Conservation (phyloP, 2,113 vertebrate genomes). For the Psettodes erumei region DNA sequence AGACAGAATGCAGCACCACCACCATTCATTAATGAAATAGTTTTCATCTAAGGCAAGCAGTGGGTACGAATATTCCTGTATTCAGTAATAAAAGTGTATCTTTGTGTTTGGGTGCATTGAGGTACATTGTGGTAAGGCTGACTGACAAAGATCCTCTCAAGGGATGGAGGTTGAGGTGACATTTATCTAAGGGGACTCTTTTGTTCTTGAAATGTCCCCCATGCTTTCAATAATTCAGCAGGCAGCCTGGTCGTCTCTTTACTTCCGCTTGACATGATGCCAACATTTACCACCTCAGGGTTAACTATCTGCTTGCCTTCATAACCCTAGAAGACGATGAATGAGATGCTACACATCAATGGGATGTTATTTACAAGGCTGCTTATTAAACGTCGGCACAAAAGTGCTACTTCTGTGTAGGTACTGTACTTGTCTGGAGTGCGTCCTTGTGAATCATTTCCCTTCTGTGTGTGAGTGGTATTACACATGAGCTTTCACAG, state of each 20-base stretch:
- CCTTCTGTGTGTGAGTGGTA: neutral
- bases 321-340: neutral
- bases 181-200: constrained; percentile 71
- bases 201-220: constrained; percentile 70
- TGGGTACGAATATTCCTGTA: constrained; percentile 26
- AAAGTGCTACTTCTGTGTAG: neutral
- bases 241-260: constrained; percentile 52
- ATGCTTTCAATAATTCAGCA: constrained; percentile 77
- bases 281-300: constrained; percentile 46
- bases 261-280: constrained; percentile 47
- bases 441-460: neutral
- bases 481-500: neutral
- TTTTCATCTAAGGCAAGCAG: constrained; percentile 67
- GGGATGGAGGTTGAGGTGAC: constrained; percentile 59
- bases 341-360: neutral
- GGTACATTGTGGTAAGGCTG: constrained; percentile 61
- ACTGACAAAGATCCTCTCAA: constrained; percentile 60
- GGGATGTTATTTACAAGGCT: constrained; percentile 4
- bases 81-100: constrained; percentile 9
- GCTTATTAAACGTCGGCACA: neutral
- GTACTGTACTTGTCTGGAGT: neutral
- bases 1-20: constrained; percentile 72
- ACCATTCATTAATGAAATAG: constrained; percentile 86
- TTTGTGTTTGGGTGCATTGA: constrained; percentile 1
- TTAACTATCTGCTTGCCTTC: constrained; percentile 54